Conservation (phyloP, 2,113 vertebrate species). For the Archilochus colubris region DNA sequence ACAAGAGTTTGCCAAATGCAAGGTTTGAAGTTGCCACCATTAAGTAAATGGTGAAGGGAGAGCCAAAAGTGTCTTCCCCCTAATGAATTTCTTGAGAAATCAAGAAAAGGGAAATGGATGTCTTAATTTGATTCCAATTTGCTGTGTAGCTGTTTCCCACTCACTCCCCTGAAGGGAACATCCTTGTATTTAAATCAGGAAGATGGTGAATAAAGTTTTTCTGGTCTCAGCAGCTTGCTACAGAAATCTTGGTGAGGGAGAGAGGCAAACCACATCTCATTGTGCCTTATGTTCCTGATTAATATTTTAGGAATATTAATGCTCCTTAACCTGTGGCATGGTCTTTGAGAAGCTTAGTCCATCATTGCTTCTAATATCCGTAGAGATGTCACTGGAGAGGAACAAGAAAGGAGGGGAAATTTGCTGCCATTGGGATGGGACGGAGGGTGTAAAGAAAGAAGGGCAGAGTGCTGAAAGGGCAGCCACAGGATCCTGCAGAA, state of each 20-base stretch:
- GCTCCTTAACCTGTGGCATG: background rate
- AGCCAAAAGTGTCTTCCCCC: background rate
- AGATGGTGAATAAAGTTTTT: background rate
- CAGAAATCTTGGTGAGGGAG: background rate
- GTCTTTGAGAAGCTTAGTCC: background rate
- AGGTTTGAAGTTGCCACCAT: background rate
- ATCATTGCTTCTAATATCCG: background rate
- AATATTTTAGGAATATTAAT: background rate
- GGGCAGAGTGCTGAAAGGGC: background rate
- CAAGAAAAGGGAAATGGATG: background rate
- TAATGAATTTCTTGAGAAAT: background rate
- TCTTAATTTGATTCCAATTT: background rate
- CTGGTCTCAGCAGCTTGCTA: background rate
- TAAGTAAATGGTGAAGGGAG: background rate
- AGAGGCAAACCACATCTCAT: background rate
- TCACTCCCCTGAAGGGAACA: background rate
- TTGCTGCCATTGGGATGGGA: fast-evolving
- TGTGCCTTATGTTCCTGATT: background rate
- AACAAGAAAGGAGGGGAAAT: background rate
- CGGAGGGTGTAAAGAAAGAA: background rate
- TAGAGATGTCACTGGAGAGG: background rate
- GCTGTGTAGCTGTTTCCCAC: background rate
- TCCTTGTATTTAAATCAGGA: background rate
- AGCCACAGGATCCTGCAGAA: background rate
- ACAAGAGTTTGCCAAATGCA: background rate